Percentiles rank a stretch among this genome's conserved stretches.
Conservation (phyloP, 2,113 vertebrate genomes). For the Platichthys flesus region DNA sequence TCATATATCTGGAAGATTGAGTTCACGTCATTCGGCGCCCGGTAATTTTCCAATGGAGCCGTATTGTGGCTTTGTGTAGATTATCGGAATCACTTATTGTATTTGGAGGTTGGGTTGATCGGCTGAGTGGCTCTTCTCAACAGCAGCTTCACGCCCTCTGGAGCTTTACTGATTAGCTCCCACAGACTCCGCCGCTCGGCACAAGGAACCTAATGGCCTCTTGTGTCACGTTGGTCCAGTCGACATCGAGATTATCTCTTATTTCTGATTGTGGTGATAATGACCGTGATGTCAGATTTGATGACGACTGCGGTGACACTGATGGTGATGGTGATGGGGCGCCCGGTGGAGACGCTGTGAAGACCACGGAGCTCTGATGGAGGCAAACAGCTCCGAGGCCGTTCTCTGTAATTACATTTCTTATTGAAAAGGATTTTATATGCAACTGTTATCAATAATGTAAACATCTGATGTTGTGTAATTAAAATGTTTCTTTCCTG, state of each 20-base stretch:
- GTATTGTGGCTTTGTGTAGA: neutral
- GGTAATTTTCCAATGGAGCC: neutral
- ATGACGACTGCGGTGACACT: constrained; percentile 15
- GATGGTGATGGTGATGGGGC: constrained; percentile 12
- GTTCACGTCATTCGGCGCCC: neutral
- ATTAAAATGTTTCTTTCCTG: constrained; percentile 52
- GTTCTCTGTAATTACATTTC: constrained; percentile 42
- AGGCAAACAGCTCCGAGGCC: constrained; percentile 9
- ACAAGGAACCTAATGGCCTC: constrained; percentile 25
- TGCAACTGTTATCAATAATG: constrained; percentile 58
- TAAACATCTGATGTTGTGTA: constrained; percentile 52
- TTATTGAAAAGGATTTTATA: constrained; percentile 23
- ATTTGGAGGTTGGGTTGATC: neutral
- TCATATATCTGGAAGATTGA: neutral
- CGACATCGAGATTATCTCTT: constrained; percentile 2
- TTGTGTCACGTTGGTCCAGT: constrained; percentile 2
- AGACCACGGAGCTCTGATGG: constrained; percentile 17
- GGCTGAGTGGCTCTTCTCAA: neutral
- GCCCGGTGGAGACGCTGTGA: constrained; percentile 12
- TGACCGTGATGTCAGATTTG: constrained; percentile 31
- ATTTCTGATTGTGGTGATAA: constrained; percentile 33
- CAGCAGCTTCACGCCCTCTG: neutral
- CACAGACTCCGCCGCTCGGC: neutral
- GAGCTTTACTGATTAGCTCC: neutral
- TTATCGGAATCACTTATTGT: constrained; percentile 4